Evolutionary conservation across 2,113 vertebrate genomes (phyloP), one percentile per base, ranked within the genome.

Genomic region (Thymallus thymallus): DNA sequence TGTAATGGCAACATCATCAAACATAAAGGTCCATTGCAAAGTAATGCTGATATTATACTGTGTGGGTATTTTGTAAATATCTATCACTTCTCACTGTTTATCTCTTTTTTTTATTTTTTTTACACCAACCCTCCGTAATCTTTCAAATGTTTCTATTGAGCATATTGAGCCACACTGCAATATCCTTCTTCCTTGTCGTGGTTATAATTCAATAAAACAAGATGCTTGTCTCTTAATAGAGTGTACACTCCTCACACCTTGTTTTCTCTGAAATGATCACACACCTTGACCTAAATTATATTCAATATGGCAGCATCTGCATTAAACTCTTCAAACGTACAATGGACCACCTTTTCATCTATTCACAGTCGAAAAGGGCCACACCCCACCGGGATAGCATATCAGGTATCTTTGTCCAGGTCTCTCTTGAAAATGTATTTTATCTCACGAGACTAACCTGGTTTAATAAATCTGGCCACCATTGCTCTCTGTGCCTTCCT

Each of bases 241-340:
- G 48, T 51, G 16, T 71, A 45, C 71, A 66, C 46, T 65, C 3
- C 68, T 46, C 23, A 26, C 35, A 20, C 29, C 20, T 18, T 10
- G 48, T 63, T 72, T 46, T 65, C 24, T 24, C 29, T 14, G 16
- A 66, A 73, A 55, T 41, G 26, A 24, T 7, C 62, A 51, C 58
- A 41, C 29, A 70, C 56, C 6, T 55, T 22, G 22, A 69, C 23
- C 41, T 51, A 24, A 6, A 29, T 56, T 60, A 24, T 14, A 29
- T 56, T 60, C 51, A 60, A 77, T 74, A 80, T 75, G 82, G 82
- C 82, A 81, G 82, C 77, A n/a, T 71, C 81, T 77, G 74, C 55
- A 35, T 58, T 45, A 41, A 35, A 74, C 62, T 30, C 62, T 60
- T 67, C 64, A 45, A 58, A 45, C 48, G 56, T 3, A 20, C n/a